Conservation (phyloP, 1,140 invertebrate genomes). For the Lucilia cuprina region DNA sequence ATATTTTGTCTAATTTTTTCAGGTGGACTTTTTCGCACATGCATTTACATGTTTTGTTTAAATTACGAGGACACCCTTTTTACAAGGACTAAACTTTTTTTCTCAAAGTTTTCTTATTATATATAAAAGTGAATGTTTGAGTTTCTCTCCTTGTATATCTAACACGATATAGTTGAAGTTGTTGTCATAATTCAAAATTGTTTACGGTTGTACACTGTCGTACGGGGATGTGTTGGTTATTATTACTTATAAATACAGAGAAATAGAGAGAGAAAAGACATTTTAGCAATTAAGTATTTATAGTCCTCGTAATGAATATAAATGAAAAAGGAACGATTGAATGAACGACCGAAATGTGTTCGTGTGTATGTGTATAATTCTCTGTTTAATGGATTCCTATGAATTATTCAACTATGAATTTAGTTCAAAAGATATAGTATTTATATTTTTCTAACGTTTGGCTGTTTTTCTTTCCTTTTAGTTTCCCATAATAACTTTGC, state of each 20-base stretch:
- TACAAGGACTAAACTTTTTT: too few species aligned
- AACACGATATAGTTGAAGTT: background rate
- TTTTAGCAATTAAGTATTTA: background rate
- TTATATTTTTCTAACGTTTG: background rate
- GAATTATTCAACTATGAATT: background rate
- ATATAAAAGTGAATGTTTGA: background rate
- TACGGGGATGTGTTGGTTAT: background rate
- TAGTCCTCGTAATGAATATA: background rate
- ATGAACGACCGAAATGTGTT: background rate
- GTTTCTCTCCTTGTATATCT: background rate
- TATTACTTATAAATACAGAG: background rate
- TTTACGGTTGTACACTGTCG: background rate
- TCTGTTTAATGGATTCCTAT: background rate
- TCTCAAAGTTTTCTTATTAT: background rate
- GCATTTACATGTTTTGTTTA: conserved; percentile 35
- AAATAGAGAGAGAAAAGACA: background rate
- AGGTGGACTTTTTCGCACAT: conserved; percentile 41
- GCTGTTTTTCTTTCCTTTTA: background rate
- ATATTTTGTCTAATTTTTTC: conserved; percentile 36
- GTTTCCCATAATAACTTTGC: background rate
- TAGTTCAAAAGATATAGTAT: background rate
- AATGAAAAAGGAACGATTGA: background rate
- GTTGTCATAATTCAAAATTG: background rate
- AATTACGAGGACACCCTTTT: background rate
- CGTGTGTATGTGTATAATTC: background rate